These are phyloP conservation scores for Drosophila recens DNA, from an alignment of 2,888 invertebrate genomes.

Conservation along the genomic window DNA sequence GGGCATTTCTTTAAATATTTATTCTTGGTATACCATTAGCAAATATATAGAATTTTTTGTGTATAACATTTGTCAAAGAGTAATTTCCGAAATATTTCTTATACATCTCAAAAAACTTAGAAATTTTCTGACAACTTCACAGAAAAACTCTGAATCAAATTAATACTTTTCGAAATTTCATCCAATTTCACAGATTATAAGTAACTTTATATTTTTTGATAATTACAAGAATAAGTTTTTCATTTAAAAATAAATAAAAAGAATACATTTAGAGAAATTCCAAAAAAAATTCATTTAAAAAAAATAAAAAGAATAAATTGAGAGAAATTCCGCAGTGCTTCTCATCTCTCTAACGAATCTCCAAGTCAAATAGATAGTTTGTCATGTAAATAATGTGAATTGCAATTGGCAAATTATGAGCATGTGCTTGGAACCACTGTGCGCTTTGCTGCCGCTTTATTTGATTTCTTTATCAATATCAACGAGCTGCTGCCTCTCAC, in stretches of 20 bases:
- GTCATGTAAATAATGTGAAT: conserved; percentile 16
- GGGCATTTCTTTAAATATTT: too few species aligned
- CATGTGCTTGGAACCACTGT: conserved; percentile 29
- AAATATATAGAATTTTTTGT: too few species aligned
- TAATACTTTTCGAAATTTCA: neutral
- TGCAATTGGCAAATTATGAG: conserved; percentile 23
- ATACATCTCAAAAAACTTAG: too few species aligned
- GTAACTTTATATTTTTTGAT: too few species aligned
- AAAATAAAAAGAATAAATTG: neutral
- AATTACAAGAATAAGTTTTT: neutral
- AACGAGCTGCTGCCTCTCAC: conserved; percentile 59
- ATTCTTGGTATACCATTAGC: too few species aligned
- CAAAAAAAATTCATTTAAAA: too few species aligned
- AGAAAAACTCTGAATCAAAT: too few species aligned
- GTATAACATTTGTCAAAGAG: too few species aligned
- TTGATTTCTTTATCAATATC: conserved; percentile 81
- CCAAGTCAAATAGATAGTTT: conserved; percentile 30
- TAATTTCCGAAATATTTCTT: too few species aligned
- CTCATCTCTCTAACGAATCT: neutral
- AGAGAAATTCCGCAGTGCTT: too few species aligned
- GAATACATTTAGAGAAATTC: neutral
- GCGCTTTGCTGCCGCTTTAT: conserved; percentile 69
- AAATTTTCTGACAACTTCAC: too few species aligned
- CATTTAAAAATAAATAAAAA: neutral
- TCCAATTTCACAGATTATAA: neutral